These are phyloP conservation scores for Nylanderia fulva DNA, from an alignment of 1,140 invertebrate species.

Conservation along the genomic window DNA sequence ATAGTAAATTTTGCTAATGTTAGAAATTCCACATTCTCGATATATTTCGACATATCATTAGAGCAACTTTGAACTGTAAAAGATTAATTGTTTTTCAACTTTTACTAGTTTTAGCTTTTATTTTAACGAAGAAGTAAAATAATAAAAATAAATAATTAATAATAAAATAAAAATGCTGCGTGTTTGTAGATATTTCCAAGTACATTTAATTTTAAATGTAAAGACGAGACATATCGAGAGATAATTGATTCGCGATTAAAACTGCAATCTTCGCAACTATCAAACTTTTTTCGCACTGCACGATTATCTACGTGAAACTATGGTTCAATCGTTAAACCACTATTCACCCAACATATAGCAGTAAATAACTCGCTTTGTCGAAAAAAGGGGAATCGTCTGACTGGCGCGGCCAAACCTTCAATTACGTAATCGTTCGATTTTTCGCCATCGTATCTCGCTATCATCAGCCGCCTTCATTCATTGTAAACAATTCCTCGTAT, in stretches of 20 bases:
- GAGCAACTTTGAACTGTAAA: neutral
- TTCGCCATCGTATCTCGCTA: constrained; percentile 43
- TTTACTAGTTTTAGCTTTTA: no score
- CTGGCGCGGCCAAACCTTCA: constrained; percentile 7
- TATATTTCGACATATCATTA: no score
- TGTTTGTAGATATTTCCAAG: neutral
- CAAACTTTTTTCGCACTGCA: neutral
- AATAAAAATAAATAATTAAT: no score
- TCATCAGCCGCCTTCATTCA: constrained; percentile 17
- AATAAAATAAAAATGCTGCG: neutral
- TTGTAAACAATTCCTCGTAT: constrained; percentile 31
- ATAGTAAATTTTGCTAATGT: neutral
- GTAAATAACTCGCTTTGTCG: constrained; percentile 35
- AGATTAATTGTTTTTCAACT: neutral
- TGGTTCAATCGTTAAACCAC: neutral
- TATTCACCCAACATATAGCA: neutral
- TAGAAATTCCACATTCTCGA: neutral
- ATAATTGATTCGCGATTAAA: constrained; percentile 21
- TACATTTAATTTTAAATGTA: neutral
- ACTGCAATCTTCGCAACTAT: neutral
- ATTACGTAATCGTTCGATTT: constrained; percentile 49
- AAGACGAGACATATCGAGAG: neutral
- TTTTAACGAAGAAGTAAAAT: neutral
- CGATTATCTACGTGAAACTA: neutral
- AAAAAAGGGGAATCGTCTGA: constrained; percentile 20